phyloP scores from a whole-genome alignment of 2,888 invertebrate species.

The Polydrusus cervinus region DNA sequence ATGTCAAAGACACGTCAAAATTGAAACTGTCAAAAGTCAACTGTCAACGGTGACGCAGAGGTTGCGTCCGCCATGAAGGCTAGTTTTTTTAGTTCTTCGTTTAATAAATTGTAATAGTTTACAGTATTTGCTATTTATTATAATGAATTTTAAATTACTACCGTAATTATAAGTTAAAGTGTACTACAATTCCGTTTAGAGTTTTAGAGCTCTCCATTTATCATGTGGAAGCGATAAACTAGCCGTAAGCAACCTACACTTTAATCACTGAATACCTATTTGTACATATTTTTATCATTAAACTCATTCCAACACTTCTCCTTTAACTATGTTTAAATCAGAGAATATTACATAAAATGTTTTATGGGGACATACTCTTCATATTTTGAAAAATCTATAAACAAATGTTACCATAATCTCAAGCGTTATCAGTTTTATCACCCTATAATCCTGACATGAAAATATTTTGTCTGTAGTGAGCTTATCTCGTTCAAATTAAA shows the following conservation, averaged over 20 bases:
- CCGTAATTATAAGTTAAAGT: slow-evolving; percentile 11
- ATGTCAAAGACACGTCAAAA: no score
- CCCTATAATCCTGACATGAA: not conserved
- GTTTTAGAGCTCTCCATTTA: slow-evolving; percentile 1
- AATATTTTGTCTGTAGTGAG: not conserved
- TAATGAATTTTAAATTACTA: not conserved
- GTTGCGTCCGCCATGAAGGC: not conserved
- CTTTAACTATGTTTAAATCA: no score
- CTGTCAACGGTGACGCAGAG: slow-evolving; percentile 6
- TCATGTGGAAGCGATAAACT: slow-evolving; percentile 10
- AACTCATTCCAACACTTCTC: no score
- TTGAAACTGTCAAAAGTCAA: not conserved
- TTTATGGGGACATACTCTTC: no score
- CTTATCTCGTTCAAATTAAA: slow-evolving; percentile 5
- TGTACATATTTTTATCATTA: no score
- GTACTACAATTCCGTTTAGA: not conserved
- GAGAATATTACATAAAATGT: no score
- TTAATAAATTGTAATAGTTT: slow-evolving; percentile 1
- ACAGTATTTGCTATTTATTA: not conserved
- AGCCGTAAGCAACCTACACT: slow-evolving; percentile 12
- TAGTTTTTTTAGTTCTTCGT: not conserved
- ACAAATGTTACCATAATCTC: not conserved
- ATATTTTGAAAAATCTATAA: no score
- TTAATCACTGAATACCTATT: no score
- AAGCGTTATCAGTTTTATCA: not conserved